Conservation (phyloP, 2,888 invertebrate genomes). For the Xanthorhoe spadicearia region DNA sequence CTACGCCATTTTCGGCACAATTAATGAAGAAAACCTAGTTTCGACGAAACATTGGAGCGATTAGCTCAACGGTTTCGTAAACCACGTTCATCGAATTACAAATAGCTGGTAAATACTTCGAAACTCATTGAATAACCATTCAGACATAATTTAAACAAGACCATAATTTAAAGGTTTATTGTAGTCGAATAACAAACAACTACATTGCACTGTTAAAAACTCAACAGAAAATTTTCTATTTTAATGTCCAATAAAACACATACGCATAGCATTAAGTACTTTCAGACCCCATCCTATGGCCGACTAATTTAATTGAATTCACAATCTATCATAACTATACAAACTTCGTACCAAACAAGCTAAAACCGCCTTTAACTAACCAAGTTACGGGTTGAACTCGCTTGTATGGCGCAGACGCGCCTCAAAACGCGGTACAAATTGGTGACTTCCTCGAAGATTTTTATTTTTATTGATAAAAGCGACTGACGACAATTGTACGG, state of each 20-base stretch:
- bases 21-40: constrained; percentile 60
- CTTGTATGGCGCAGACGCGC: constrained; percentile 24
- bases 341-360: constrained; percentile 7
- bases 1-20: constrained; percentile 69
- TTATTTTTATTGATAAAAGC: constrained; percentile 82
- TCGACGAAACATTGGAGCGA: constrained; percentile 36
- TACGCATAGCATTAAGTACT: constrained; percentile 21
- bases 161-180: no score
- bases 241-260: constrained; percentile 47
- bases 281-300: constrained; percentile 55
- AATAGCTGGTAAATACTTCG: background rate
- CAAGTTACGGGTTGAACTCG: constrained; percentile 44
- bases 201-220: constrained; percentile 26
- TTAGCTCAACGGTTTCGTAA: constrained; percentile 8
- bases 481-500: constrained; percentile 76
- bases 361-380: constrained; percentile 28
- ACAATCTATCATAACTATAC: constrained; percentile 56
- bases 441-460: constrained; percentile 80
- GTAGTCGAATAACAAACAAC: no score
- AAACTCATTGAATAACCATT: background rate
- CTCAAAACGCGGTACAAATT: constrained; percentile 61
- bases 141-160: background rate
- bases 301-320: constrained; percentile 72
- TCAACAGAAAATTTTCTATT: constrained; percentile 40
- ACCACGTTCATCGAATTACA: constrained; percentile 3